Evolutionary conservation across 2,888 invertebrate species (phyloP), one percentile per base, ranked within the genome.

Genomic region (Chrysolina americana): DNA sequence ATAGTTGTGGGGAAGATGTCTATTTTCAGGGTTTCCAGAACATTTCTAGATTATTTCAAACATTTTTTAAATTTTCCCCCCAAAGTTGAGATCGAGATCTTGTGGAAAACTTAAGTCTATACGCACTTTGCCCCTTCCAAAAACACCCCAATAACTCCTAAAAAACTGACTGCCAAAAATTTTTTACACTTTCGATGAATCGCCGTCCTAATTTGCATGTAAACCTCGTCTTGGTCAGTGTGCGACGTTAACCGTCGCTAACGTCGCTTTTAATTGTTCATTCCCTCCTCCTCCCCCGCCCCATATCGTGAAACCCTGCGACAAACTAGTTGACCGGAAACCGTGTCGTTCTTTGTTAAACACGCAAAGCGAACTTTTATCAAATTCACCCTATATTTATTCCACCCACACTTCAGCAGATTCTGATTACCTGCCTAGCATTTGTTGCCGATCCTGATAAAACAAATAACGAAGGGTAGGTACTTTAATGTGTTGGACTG

Each of bases 221-320:
- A 41, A 68, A 41, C 56, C 68, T 28, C 28, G 21, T 36, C 28
- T 9, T 66, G 66, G 66, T 44, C 66, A 66, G 28, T 50, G 23
- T 28, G 50, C 66, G 50, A 66, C 50, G 66, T 50, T 50, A 64
- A 73, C 65, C 82, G 82, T 81, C 82, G 83, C 83, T 80, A 78
- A 76, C 84, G 82, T 83, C 83, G 83, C 79, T 85, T 84, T 85
- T 85, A 86, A 86, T 85, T 85, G 85, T 82, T 80, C 80, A 79
- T 78, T 78, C 81, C 71, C 81, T 76, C 81, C 74, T 70, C 76
- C 69, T 68, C 73, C 66, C 72, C 41, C 41, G 48, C 28, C 66
- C 28, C 23, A 5, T 21, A 47, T 23, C 50, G 53, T 50, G 41
- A 36, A 17, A 50, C 65, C 70, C 68, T 65, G 76, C 80, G 80